Conservation (phyloP, 2,797 vertebrate genomes). For the Enoplosus armatus region DNA sequence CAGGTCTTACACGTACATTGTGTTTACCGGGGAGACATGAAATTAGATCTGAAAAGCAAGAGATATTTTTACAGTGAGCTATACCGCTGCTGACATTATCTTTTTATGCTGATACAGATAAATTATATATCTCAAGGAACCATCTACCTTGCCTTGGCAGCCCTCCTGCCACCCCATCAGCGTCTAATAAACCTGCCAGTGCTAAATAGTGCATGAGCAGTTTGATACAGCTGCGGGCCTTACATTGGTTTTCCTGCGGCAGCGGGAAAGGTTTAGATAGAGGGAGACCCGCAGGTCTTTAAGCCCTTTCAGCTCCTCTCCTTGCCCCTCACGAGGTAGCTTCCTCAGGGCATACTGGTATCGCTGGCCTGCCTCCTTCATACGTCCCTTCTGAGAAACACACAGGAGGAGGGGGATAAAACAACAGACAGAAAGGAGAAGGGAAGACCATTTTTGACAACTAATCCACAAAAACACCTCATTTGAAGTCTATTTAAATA, state of each 20-base stretch:
- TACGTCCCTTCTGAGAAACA: constrained; percentile 93
- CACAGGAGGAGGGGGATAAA: not conserved
- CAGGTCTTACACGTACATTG: constrained; percentile 52
- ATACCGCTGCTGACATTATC: constrained; percentile 21
- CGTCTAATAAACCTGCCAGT: constrained; percentile 53
- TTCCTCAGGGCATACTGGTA: constrained; percentile 97
- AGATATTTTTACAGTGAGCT: constrained; percentile 49
- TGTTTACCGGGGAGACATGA: constrained; percentile 48
- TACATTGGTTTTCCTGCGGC: constrained; percentile 98
- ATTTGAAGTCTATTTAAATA: not conserved
- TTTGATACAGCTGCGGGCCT: constrained; percentile 71
- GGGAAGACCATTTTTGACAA: not conserved
- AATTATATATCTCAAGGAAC: constrained; percentile 64
- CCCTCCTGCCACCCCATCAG: constrained; percentile 39
- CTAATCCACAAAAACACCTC: not conserved
- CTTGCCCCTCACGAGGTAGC: constrained; percentile 94
- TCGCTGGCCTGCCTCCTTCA: constrained; percentile 98
- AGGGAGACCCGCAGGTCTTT: constrained; percentile 95
- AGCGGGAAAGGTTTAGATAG: constrained; percentile 96
- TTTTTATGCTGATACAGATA: constrained; percentile 56
- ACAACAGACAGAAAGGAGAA: not conserved
- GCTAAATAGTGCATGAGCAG: constrained; percentile 68
- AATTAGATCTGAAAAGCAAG: constrained; percentile 57
- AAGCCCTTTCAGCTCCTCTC: constrained; percentile 95
- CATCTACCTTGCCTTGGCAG: constrained; percentile 28